phyloP scores from a whole-genome alignment of 2,113 vertebrate genomes.

The Plecotus auritus region DNA sequence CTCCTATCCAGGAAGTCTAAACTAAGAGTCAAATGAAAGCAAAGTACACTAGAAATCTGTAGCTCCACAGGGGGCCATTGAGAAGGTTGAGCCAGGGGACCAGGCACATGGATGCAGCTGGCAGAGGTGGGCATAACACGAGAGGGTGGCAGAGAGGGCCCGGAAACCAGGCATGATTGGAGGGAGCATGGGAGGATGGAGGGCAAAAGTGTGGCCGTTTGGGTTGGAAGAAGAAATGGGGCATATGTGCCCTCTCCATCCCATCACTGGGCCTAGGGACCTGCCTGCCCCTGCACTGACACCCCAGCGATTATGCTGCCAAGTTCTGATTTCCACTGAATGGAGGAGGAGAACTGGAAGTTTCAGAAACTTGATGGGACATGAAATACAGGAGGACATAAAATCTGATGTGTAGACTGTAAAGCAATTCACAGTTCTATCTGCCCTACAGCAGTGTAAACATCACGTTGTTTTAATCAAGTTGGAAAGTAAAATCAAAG shows the following conservation, averaged over 20 bases:
- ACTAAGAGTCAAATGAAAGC: too few species aligned
- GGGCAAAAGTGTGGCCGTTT: accelerated
- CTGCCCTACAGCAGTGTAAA: not conserved
- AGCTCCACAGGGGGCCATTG: too few species aligned
- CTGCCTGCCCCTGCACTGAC: not conserved
- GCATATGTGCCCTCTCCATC: not conserved
- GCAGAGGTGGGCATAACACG: not conserved
- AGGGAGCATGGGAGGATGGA: not conserved
- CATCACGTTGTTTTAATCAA: constrained; percentile 13
- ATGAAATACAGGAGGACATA: not conserved
- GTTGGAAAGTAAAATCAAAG: constrained; percentile 3
- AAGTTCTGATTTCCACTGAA: not conserved
- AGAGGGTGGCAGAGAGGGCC: not conserved
- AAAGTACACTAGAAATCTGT: too few species aligned
- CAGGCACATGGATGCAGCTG: accelerated
- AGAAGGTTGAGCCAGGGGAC: too few species aligned
- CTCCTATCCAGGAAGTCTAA: too few species aligned
- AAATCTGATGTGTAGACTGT: not conserved
- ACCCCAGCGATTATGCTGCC: accelerated
- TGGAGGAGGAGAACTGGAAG: not conserved
- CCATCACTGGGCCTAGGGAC: not conserved
- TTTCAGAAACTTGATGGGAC: not conserved
- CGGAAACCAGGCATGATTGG: accelerated
- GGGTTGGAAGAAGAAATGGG: too few species aligned
- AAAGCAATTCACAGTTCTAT: constrained; percentile 22